Conservation (phyloP, 2,113 vertebrate species). For the Pomatostomus ruficeps region DNA sequence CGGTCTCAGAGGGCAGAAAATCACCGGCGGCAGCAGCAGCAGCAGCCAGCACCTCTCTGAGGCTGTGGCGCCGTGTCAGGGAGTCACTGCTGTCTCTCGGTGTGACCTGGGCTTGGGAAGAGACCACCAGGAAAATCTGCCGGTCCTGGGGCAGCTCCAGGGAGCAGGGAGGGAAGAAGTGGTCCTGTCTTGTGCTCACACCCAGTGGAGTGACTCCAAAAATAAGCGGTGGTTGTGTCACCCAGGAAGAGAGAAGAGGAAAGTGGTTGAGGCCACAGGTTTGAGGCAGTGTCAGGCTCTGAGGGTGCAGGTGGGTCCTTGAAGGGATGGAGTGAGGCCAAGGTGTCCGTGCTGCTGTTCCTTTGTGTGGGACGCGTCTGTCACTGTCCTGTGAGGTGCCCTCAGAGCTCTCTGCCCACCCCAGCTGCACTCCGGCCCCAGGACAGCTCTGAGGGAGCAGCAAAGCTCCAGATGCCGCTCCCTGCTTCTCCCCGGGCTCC, state of each 20-base stretch:
- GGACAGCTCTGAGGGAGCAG: neutral
- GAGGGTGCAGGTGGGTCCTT: neutral
- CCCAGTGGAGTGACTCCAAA: neutral
- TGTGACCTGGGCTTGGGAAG: neutral
- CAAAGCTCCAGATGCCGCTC: neutral
- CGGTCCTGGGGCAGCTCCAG: neutral
- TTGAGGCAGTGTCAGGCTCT: neutral
- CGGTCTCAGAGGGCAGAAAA: neutral
- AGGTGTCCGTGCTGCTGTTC: neutral
- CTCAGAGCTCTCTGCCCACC: neutral
- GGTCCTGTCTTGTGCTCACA: neutral
- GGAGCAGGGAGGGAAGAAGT: neutral
- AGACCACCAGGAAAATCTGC: neutral
- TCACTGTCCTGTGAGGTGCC: neutral
- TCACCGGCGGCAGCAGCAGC: neutral
- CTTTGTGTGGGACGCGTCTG: rapidly evolving
- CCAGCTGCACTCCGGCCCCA: neutral
- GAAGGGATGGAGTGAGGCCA: neutral
- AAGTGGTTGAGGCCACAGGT: neutral
- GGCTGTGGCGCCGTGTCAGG: neutral
- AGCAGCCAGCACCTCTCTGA: neutral
- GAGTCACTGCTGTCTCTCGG: neutral
- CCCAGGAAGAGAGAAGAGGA: neutral
- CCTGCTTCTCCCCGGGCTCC: neutral
- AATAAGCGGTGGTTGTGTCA: rapidly evolving